Conservation (phyloP, 2,113 vertebrate species). For the Hystrix brachyura region DNA sequence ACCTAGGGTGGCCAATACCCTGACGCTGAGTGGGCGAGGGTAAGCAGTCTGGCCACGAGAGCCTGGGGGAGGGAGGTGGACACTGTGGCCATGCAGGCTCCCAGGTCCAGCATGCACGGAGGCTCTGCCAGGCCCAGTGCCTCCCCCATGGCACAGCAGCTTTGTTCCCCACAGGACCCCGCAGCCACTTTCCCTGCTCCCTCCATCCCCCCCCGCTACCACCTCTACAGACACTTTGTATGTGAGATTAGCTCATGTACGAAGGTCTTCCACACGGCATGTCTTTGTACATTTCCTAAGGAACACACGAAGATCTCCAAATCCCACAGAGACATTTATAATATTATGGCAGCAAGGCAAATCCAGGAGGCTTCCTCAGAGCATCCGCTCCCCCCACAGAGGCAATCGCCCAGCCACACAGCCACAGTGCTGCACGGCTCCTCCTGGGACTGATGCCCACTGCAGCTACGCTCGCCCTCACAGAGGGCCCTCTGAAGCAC, state of each 20-base stretch:
- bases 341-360: neutral
- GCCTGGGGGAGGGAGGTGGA: fast-evolving
- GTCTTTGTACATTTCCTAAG: neutral
- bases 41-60: neutral
- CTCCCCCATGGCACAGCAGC: neutral
- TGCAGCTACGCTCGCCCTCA: no score
- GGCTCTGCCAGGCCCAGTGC: neutral
- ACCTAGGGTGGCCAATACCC: neutral
- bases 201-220: neutral
- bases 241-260: fast-evolving
- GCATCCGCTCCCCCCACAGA: neutral
- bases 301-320: fast-evolving
- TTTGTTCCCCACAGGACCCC: neutral
- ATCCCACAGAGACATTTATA: fast-evolving
- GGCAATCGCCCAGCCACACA: no score
- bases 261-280: neutral
- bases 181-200: neutral
- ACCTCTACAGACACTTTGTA: no score
- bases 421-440: neutral
- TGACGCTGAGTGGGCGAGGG: no score
- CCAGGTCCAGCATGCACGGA: neutral
- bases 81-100: fast-evolving
- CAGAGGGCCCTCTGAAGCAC: no score
- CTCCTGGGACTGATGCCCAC: neutral
- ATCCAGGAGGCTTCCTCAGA: neutral